Evolutionary conservation across 1,140 invertebrate species (phyloP), one percentile per base, ranked within the genome.

Genomic region (Antheraea pernyi): DNA sequence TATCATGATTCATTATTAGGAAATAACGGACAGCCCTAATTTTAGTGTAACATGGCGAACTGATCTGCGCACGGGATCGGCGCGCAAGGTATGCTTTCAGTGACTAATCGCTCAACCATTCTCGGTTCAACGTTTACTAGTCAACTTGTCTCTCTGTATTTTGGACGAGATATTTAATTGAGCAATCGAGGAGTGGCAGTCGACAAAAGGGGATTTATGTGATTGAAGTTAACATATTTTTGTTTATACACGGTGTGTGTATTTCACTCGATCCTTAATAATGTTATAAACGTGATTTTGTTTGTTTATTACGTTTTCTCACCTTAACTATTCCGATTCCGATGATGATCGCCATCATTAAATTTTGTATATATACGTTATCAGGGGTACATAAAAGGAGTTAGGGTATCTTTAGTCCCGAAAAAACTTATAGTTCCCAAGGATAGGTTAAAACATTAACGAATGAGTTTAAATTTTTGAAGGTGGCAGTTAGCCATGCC

Each of bases 31-130:
- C 19, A 30, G 19, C 19, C 60, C 19, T 30, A n/a, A 36, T 61
- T 61, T 30, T 5, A 61, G 8, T 53, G 46, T 53, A 53, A 53
- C 46, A 13, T 53, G 10, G 62, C 37, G 30, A 36, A 70, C 67
- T 75, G 80, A 80, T 71, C 82, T 73, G 77, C 78, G 66, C 76
- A 77, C 77, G 59, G 65, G 65, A 86, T 84, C 76, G 89, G 86
- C 78, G 80, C 76, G 78, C 79, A 3, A 70, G 82, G 87, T 89
- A 91, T 91, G 85, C 76, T 86, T 88, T 88, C 86, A 89, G 85
- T 89, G 87, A 91, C 82, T 89, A 89, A 91, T 86, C 83, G 82
- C 65, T 68, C 60, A 73, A 80, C 70, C 70, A 74, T 73, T 80
- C 71, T 60, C 67, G 69, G 62, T 58, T 59, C 53, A 65, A 67